Evolutionary conservation across 2,113 vertebrate genomes (phyloP).

Genomic region (Ahaetulla prasina): DNA sequence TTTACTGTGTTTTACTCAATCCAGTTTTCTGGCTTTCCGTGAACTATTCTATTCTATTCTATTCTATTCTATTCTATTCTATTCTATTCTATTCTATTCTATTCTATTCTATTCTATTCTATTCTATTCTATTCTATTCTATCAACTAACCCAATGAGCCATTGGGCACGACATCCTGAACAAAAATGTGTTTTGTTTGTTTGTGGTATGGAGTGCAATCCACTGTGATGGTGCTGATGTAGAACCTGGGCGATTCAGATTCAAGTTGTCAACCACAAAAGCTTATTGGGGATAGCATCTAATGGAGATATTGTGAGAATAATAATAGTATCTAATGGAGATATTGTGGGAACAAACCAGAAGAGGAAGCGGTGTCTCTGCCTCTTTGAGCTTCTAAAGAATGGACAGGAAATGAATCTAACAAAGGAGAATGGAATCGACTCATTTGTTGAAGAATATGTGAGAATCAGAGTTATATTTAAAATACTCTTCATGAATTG

Average conservation of each 20-base stretch:
- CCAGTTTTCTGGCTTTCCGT: not conserved
- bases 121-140: too few relatives aligned
- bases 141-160: not conserved
- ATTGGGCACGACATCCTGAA: not conserved
- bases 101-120: too few relatives aligned
- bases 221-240: not conserved
- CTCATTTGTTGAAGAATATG: not conserved
- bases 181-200: not conserved
- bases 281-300: not conserved
- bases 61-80: too few relatives aligned
- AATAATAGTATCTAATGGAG: not conserved
- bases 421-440: not conserved
- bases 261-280: not conserved
- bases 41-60: too few relatives aligned
- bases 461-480: not conserved
- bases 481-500: not conserved
- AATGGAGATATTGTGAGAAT: not conserved
- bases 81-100: too few relatives aligned
- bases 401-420: not conserved
- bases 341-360: not conserved
- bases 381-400: not conserved
- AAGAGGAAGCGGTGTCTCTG: not conserved
- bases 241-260: not conserved
- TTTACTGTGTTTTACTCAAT: not conserved
- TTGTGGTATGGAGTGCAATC: not conserved